phyloP scores from a whole-genome alignment of 2,797 vertebrate genomes.

The Argyrosomus regius region DNA sequence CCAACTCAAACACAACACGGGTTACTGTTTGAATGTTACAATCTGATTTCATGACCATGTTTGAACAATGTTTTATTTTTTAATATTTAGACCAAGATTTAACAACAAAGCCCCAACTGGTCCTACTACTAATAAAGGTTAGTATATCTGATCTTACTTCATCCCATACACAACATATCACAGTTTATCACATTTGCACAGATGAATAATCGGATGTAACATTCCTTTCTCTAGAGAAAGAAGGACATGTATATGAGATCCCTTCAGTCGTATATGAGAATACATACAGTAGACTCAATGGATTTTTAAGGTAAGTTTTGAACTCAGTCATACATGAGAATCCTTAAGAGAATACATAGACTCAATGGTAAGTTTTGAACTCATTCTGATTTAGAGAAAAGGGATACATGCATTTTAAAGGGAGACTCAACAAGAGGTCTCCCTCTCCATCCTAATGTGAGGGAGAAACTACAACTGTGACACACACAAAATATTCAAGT shows the following conservation, averaged over 20 bases:
- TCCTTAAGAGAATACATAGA: no score
- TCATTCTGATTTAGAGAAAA: background rate
- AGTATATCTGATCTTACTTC: background rate
- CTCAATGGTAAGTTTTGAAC: background rate
- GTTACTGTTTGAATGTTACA: background rate
- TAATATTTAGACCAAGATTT: background rate
- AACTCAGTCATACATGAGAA: no score
- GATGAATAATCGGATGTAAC: background rate
- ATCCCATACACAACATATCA: background rate
- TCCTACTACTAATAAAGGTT: background rate
- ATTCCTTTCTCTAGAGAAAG: background rate
- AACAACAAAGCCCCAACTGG: background rate
- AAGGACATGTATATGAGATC: background rate
- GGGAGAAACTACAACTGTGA: no score
- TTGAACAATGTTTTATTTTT: conserved; percentile 10
- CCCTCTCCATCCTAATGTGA: no score
- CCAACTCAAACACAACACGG: no score
- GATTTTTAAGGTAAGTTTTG: no score
- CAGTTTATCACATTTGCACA: background rate
- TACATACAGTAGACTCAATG: no score
- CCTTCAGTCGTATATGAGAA: no score
- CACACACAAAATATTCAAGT: no score
- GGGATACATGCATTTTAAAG: background rate
- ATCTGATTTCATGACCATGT: background rate
- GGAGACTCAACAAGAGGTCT: no score